These are phyloP conservation scores for Meteorus sp. DNA, from an alignment of 1,140 invertebrate genomes.

Conservation along the genomic window DNA sequence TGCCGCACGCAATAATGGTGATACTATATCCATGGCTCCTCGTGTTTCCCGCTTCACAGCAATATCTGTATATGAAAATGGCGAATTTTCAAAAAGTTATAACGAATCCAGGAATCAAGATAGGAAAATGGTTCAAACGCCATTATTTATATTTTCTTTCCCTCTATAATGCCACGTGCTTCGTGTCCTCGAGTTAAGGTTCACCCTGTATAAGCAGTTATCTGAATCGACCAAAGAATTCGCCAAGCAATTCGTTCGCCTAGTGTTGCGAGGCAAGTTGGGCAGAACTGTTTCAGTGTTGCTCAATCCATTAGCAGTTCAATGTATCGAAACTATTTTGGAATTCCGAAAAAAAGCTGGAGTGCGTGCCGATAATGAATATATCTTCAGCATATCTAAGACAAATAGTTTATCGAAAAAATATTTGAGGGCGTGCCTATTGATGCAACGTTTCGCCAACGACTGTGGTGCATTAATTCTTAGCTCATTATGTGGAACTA, in stretches of 20 bases:
- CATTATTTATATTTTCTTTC: too few species aligned
- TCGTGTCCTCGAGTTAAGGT: too few species aligned
- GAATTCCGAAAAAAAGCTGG: neutral
- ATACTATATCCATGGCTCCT: too few species aligned
- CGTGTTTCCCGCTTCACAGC: too few species aligned
- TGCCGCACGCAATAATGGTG: too few species aligned
- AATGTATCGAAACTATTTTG: neutral
- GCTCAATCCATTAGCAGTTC: neutral
- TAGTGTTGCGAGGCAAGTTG: slow-evolving; percentile 7
- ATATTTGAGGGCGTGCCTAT: slow-evolving; percentile 1
- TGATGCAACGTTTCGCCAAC: neutral
- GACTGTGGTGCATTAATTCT: slow-evolving; percentile 7
- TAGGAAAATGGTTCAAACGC: too few species aligned
- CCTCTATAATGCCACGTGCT: too few species aligned
- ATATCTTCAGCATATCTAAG: neutral
- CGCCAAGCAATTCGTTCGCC: slow-evolving; percentile 3
- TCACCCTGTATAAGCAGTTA: neutral
- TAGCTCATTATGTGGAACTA: neutral
- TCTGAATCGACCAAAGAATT: neutral
- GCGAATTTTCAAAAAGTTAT: too few species aligned
- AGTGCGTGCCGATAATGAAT: neutral
- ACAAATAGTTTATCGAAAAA: neutral
- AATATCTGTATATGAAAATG: too few species aligned
- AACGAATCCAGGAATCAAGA: too few species aligned
- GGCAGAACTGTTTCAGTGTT: slow-evolving; percentile 5